These are phyloP conservation scores for Euura lappo DNA, from an alignment of 1,140 invertebrate species.

Conservation along the genomic window DNA sequence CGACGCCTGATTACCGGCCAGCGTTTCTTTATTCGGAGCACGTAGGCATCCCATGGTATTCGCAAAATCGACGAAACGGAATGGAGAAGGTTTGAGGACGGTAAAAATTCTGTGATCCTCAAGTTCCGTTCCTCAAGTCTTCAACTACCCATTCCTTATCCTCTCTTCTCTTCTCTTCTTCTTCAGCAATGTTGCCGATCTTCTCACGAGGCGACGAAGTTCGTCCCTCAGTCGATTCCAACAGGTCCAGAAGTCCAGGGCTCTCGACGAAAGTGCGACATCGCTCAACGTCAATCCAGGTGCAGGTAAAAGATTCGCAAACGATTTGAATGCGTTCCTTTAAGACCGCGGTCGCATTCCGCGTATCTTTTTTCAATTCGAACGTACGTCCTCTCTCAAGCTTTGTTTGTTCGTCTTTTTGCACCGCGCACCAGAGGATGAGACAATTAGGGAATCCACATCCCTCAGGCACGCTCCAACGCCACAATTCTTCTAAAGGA, in stretches of 20 bases:
- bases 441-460: too few relatives aligned
- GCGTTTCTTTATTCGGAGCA: background rate
- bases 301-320: background rate
- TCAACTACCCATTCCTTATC: background rate
- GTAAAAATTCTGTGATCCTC: constrained; percentile 3
- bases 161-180: background rate
- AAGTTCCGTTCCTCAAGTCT: background rate
- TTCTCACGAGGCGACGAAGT: constrained; percentile 2
- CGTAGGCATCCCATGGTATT: background rate
- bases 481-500: too few relatives aligned
- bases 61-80: background rate
- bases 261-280: constrained; percentile 1
- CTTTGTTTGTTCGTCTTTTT: too few relatives aligned
- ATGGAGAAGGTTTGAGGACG: background rate
- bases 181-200: background rate
- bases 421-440: too few relatives aligned
- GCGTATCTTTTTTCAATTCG: background rate
- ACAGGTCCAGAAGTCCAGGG: background rate
- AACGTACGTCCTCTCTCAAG: too few relatives aligned
- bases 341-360: background rate
- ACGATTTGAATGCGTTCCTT: background rate
- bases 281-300: background rate
- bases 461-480: too few relatives aligned
- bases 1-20: background rate
- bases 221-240: background rate